Evolutionary conservation across 1,140 invertebrate genomes (phyloP).

Genomic region (Sitodiplosis mosellana): DNA sequence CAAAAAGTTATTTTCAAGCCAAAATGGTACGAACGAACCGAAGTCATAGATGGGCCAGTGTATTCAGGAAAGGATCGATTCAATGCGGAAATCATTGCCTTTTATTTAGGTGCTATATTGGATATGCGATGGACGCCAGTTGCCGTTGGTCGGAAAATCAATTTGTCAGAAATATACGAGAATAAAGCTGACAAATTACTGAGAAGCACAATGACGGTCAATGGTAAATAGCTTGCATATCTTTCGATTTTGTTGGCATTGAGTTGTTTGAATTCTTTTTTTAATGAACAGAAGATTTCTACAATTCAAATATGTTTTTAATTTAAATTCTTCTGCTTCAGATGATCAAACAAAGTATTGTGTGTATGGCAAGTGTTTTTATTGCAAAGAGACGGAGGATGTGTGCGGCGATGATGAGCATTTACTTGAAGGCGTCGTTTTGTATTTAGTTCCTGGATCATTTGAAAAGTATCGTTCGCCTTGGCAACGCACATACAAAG

Average conservation of each 20-base stretch:
- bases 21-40: constrained; percentile 60
- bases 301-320: no score
- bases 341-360: constrained; percentile 36
- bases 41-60: constrained; percentile 57
- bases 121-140: constrained; percentile 61
- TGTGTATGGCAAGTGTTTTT: constrained; percentile 78
- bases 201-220: constrained; percentile 34
- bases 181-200: constrained; percentile 45
- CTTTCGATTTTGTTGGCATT: background rate
- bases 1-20: constrained; percentile 79
- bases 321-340: constrained; percentile 1
- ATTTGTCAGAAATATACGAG: constrained; percentile 50
- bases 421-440: constrained; percentile 63
- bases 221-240: constrained; percentile 16
- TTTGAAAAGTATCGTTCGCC: constrained; percentile 57
- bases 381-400: constrained; percentile 62
- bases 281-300: background rate
- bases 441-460: constrained; percentile 58
- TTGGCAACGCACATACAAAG: constrained; percentile 75
- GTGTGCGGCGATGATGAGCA: constrained; percentile 54
- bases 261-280: background rate
- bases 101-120: constrained; percentile 67
- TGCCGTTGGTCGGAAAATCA: constrained; percentile 54
- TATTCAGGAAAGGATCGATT: constrained; percentile 82
- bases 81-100: constrained; percentile 89